Base-by-base conservation (phyloP, 1,140 invertebrate species). In the Drosophila watanabei region DNA sequence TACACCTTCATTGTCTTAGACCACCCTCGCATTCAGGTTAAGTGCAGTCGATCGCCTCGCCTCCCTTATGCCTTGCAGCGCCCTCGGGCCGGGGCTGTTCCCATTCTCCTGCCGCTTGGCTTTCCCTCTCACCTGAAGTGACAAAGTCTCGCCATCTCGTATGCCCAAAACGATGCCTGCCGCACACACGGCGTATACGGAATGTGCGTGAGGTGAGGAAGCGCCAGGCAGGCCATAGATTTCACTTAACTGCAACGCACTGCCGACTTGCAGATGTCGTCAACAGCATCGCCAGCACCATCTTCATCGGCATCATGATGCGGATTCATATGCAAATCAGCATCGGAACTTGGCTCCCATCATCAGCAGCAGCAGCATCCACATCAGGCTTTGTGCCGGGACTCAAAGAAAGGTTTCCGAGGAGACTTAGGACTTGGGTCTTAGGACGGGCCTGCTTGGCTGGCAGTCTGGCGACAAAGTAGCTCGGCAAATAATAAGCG, bases 261-360 rank as follows among this genome's bases (percentile, higher is more conserved):
- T 62, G 75, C 49, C 62, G 61, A 76, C 71, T 68, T 80, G 68
- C 65, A 43, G 79, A 63, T 82, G 82, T 81, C 73, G 64, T 65
- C 82, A 52, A 57, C 80, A 81, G 63, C 66, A 68, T 72, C 82
- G 64, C 45, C 57, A 33, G n/a, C 49, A 35, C 52, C 57, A 61
- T 75, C 77, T 66, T 79, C 77, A 81, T 66, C 62, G 70, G 75
- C 75, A 58, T 84, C 80, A 91, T 87, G 72, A 91, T 88, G 73
- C 79, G 77, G 65, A 87, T 88, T 91, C 87, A 84, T 79, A 91
- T 91, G 88, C 73, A 84, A 91, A 83, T 91, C 83, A 84, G 75
- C 77, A 76, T 80, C 79, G 81, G 82, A 76, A 75, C 70, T 62
- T 54, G 77, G 60, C 14, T 52, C 41, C 41, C 68, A 71, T 48